A percentile compares a stretch with the other conserved stretches of the same genome.
These are phyloP conservation scores for Andricus grossulariae DNA, from an alignment of 1,140 invertebrate species.

Conservation along the genomic window DNA sequence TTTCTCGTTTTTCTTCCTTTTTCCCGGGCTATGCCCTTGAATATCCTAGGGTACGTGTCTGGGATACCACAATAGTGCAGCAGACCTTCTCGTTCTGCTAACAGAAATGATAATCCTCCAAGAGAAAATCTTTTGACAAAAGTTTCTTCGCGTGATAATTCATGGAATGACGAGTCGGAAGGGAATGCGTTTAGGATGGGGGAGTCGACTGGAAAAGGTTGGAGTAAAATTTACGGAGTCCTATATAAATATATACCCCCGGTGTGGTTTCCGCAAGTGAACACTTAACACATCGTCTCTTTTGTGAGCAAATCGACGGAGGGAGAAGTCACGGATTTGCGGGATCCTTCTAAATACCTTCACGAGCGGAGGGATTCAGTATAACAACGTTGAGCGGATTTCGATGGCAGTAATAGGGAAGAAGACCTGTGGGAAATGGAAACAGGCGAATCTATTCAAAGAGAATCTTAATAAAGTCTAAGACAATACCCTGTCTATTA, in stretches of 20 bases:
- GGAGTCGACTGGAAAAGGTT: conserved; percentile 29
- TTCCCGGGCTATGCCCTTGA: neutral
- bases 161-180: neutral
- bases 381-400: conserved; percentile 28
- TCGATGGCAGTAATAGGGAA: conserved; percentile 6
- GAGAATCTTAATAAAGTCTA: conserved; percentile 25
- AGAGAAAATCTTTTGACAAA: conserved; percentile 46
- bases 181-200: neutral
- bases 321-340: conserved; percentile 16
- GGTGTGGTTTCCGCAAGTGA: conserved; percentile 22
- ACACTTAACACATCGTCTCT: conserved; percentile 10
- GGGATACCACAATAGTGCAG: neutral
- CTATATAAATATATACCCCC: conserved; percentile 32
- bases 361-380: neutral
- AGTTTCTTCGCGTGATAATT: conserved; percentile 25
- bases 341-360: conserved; percentile 17
- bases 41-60: neutral
- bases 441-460: conserved; percentile 20
- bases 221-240: conserved; percentile 44
- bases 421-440: conserved; percentile 6
- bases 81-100: neutral
- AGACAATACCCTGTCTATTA: conserved; percentile 21
- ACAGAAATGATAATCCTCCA: conserved; percentile 46
- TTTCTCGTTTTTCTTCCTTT: neutral
- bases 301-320: neutral